phyloP scores from a whole-genome alignment of 2,113 vertebrate genomes.

The Malurus cyaneus region DNA sequence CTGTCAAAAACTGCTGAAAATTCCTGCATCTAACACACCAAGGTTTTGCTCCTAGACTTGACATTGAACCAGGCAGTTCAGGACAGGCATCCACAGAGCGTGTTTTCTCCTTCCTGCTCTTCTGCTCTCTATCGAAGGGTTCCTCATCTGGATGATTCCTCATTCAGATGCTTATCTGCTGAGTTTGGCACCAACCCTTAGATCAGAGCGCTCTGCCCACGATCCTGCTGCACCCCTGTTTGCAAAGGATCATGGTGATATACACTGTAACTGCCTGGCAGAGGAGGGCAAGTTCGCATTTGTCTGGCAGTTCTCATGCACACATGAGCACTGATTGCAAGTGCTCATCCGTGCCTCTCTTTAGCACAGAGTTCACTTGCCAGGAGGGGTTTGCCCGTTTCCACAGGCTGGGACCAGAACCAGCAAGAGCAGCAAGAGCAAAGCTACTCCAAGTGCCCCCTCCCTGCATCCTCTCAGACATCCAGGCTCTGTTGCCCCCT shows the following conservation, averaged over 20 bases:
- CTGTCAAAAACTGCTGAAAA: background rate
- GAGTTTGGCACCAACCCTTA: background rate
- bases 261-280: background rate
- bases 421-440: background rate
- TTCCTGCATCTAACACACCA: background rate
- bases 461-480: background rate
- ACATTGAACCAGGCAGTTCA: background rate
- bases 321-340: background rate
- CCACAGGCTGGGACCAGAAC: background rate
- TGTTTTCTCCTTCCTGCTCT: background rate
- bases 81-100: background rate
- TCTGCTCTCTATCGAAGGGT: background rate
- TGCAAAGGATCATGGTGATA: conserved; percentile 22
- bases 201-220: background rate
- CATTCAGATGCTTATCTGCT: conserved; percentile 18
- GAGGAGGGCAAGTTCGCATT: conserved; percentile 45
- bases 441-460: background rate
- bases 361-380: background rate
- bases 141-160: conserved; percentile 14
- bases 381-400: background rate
- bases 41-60: background rate
- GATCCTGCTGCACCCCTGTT: conserved; percentile 31
- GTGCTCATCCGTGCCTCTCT: background rate
- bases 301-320: conserved; percentile 19
- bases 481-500: background rate